phyloP scores from a whole-genome alignment of 2,113 vertebrate genomes.

The Nibea albiflora region DNA sequence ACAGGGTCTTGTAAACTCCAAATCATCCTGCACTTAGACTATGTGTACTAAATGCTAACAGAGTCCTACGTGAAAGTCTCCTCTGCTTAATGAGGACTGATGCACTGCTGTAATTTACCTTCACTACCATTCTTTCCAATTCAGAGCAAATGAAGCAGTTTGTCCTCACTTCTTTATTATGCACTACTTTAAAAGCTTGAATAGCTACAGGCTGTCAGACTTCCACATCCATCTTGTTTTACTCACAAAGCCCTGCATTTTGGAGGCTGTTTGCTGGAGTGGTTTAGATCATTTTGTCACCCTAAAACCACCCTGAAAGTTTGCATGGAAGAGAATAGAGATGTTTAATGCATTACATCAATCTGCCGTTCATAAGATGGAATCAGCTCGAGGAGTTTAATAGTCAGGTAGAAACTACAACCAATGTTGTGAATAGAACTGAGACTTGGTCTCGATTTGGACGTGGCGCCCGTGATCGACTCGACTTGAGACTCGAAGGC shows the following conservation, averaged over 20 bases:
- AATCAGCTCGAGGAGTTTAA: background rate
- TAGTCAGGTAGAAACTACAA: background rate
- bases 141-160: constrained; percentile 8
- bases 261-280: background rate
- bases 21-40: background rate
- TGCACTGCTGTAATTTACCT: constrained; percentile 12
- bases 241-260: background rate
- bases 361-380: background rate
- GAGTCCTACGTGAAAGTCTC: background rate
- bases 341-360: background rate
- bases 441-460: background rate
- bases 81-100: background rate
- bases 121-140: background rate
- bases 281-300: background rate
- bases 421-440: background rate
- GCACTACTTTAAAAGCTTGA: background rate
- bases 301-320: background rate
- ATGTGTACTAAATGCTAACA: background rate
- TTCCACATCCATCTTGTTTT: background rate
- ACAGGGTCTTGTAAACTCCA: too few species aligned
- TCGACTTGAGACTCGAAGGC: background rate
- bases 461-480: background rate
- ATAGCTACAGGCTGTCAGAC: background rate
- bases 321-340: background rate
- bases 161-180: constrained; percentile 1